Base-by-base conservation (phyloP, 2,888 invertebrate genomes). In the Zygogramma bicolorata region DNA sequence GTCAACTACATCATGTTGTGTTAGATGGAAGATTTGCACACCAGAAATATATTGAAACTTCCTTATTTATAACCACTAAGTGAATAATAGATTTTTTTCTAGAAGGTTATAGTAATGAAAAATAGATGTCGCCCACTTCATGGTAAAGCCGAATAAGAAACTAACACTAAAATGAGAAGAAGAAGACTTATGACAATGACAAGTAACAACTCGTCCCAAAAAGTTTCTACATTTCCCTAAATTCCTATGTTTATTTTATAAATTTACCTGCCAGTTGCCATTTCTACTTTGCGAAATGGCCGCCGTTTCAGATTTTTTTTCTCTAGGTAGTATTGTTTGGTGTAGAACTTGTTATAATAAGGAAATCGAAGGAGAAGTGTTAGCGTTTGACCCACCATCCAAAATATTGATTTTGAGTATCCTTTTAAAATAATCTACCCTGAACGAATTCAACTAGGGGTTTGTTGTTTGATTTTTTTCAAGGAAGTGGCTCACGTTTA, bases 291-390 rank as follows among this genome's bases (percentile, higher is more conserved):
- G 78, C 81, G 83, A 85, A 84, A 93, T 93, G 92, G 95, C 95
- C 89, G 94, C 93, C 87, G 93, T 94, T 85, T 94, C 94, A 87
- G 96, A 97, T 89, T 97, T 95, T 90, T 97, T 97, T 89, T 94
- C 94, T 84, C 93, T 96, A 88, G 97, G 97, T 82, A 96, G 96
- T 90, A 92, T 94, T 86, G 96, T 97, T 82, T 92, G 94, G 84
- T 97, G 97, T 86, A 93, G 94, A 88, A 97, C 97, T 82, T 97
- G 97, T 89, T 95, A 95, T 88, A 93, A 95, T 87, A 93, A 95
- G 88, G 94, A 95, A 85, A 92, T 97, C 77, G 96, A 97, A 88
- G 97, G 97, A 73, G 97, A 97, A 90, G 97, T 97, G 42, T 85
- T 96, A 81, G 97, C 97, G 65, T 97, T 97, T 86, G 97, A 97